These are phyloP conservation scores for Nothobranchius kuhntae DNA, from an alignment of 2,113 vertebrate genomes.

Conservation along the genomic window DNA sequence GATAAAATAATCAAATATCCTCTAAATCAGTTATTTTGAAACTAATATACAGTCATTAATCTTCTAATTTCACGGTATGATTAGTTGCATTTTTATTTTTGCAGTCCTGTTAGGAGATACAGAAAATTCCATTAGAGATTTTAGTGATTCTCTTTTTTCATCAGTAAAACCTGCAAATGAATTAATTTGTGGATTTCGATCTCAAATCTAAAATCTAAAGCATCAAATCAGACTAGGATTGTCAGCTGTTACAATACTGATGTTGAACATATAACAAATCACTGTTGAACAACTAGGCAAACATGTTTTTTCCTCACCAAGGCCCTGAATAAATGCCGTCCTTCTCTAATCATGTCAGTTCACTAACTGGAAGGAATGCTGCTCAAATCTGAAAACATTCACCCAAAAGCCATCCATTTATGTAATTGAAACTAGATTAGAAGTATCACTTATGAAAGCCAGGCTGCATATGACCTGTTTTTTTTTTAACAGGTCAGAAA, in stretches of 20 bases:
- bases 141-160: neutral
- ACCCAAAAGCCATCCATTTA: neutral
- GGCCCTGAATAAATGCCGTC: neutral
- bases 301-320: neutral
- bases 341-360: neutral
- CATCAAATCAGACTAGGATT: too few relatives aligned
- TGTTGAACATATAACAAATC: too few relatives aligned
- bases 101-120: neutral
- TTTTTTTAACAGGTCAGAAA: neutral
- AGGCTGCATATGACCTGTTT: constrained; percentile 7
- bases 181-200: too few relatives aligned
- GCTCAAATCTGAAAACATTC: neutral
- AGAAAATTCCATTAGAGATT: neutral
- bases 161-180: neutral
- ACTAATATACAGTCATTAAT: neutral
- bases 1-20: neutral
- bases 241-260: too few relatives aligned
- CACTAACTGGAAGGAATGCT: neutral
- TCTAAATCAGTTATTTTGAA: neutral
- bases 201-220: too few relatives aligned
- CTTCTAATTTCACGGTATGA: neutral
- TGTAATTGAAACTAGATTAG: neutral
- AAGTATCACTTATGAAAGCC: constrained; percentile 10
- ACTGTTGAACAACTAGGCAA: too few relatives aligned
- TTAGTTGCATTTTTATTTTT: neutral